Conservation (phyloP, 2,797 vertebrate genomes). For the Dendrocincla fuliginosa region DNA sequence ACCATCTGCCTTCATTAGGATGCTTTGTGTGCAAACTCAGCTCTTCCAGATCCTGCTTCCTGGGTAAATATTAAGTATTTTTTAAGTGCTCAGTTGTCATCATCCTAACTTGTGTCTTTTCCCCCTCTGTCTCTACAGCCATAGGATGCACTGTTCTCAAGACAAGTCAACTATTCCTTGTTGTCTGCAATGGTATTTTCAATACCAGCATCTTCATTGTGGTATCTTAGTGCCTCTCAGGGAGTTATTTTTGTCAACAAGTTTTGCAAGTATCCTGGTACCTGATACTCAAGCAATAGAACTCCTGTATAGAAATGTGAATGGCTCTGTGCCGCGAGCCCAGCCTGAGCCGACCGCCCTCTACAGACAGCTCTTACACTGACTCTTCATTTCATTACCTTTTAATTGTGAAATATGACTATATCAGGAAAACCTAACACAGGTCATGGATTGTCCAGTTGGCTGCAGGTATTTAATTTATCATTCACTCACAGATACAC, state of each 20-base stretch:
- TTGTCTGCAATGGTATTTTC: background rate
- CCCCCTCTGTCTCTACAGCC: background rate
- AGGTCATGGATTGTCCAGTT: background rate
- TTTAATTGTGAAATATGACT: background rate
- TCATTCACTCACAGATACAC: background rate
- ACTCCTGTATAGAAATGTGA: background rate
- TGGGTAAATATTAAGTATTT: background rate
- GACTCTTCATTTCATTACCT: background rate
- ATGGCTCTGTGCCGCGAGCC: fast-evolving
- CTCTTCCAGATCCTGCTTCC: background rate
- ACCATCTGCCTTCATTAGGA: background rate
- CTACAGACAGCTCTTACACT: background rate
- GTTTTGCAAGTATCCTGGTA: background rate
- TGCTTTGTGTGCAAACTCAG: background rate
- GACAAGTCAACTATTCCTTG: background rate
- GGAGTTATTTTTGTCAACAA: background rate
- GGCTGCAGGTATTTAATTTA: background rate
- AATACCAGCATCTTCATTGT: background rate
- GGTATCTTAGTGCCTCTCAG: background rate
- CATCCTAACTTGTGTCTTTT: background rate
- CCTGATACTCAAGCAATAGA: background rate
- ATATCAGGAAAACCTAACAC: background rate
- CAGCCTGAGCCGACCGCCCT: background rate
- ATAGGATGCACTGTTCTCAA: background rate
- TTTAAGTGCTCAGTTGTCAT: background rate